phyloP scores from a whole-genome alignment of 2,113 vertebrate species.

The Damaliscus lunatus region DNA sequence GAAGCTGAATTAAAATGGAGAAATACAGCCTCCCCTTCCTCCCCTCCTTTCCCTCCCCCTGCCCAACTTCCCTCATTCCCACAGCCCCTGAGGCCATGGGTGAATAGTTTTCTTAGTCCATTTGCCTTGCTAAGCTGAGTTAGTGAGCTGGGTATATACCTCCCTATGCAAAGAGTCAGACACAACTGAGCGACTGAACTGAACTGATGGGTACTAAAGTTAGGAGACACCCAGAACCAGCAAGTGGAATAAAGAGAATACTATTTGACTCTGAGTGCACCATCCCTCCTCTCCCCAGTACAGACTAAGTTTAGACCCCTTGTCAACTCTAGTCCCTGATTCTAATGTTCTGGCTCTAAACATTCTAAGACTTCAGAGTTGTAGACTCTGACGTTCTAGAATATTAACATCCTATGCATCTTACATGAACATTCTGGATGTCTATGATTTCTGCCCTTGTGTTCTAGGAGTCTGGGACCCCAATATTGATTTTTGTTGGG shows the following conservation, averaged over 20 bases:
- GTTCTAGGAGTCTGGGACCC: neutral
- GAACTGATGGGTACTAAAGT: neutral
- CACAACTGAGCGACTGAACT: neutral
- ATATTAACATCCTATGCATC: neutral
- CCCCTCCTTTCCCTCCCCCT: neutral
- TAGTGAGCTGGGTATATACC: neutral
- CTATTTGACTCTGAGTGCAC: neutral
- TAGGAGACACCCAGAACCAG: neutral
- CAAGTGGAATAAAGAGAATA: neutral
- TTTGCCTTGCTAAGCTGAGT: neutral
- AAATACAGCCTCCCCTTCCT: constrained; percentile 9
- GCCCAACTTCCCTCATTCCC: neutral
- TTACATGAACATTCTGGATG: neutral
- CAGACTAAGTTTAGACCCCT: neutral
- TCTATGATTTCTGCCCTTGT: neutral
- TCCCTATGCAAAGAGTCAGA: neutral
- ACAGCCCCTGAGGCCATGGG: neutral
- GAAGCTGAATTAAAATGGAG: constrained; percentile 62
- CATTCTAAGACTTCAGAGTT: neutral
- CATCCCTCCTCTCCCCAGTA: neutral
- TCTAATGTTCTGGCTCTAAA: neutral
- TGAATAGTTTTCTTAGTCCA: neutral
- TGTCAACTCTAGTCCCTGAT: neutral
- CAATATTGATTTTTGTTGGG: neutral
- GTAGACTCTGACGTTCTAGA: neutral